Evolutionary conservation across 2,888 invertebrate species (phyloP), one percentile per base, ranked within the genome.

Genomic region (Amphimallon solstitiale): DNA sequence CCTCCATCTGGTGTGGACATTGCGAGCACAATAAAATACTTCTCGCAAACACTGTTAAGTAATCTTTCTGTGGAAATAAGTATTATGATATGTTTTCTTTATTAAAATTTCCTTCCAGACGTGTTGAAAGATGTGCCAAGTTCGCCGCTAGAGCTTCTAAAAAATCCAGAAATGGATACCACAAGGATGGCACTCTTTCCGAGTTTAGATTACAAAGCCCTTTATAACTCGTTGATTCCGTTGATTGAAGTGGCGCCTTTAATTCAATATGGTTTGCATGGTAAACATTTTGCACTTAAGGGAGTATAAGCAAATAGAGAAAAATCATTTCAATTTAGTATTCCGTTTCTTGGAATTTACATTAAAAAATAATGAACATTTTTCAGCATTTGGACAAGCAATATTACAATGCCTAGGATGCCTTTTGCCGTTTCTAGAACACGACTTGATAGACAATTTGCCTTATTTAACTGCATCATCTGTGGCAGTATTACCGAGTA

Each of bases 21-120:
- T 82, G 96, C 97, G 70, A 97, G 96, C 84, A 98, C 97, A 65
- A 89, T 99, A 79, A 97, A 98, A 83, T 98, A 97, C 85, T 98
- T 99, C 85, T 95, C 97, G 49, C 97, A 97, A 85, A 97, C 97
- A 43, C 86, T 99, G 70, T 86, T 98, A 74, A 94, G 98, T 98
- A 87, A 89, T 15, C 70, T 34, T 52, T 29, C 29, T 29, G 1
- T 23, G 1, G n/a, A 23, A 56, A 38, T 35, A 43, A 65, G 37
- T 65, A 60, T 40, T 1, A 48, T 49, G 38, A 38, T 10, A 10
- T 17, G 0, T 9, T 63, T 49, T 35, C n/a, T 15, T 65, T 61
- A 54, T 14, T 9, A 59, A 56, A 35, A 12, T 9, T 29, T 35
- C 12, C 15, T 81, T 80, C 70, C 77, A 94, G 98, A 96, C 82